Evolutionary conservation across 2,888 invertebrate species (phyloP).

Genomic region (Galerucella nymphaeae): DNA sequence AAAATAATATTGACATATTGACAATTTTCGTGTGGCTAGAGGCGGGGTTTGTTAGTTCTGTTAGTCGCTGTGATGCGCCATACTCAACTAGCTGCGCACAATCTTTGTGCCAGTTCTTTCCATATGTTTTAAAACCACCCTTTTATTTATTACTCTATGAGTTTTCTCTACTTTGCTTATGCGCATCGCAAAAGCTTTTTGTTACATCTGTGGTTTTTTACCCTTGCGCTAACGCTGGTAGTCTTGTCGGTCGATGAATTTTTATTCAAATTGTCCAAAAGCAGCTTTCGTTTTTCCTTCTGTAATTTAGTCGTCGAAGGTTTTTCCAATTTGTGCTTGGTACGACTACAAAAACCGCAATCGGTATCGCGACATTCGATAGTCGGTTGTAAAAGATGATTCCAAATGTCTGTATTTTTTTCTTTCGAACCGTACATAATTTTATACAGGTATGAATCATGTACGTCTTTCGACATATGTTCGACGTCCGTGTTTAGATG

Average conservation of each 20-base stretch:
- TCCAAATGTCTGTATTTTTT: constrained; percentile 46
- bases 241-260: background rate
- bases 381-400: constrained; percentile 48
- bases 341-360: constrained; percentile 26
- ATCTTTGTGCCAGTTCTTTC: too few relatives aligned
- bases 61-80: too few relatives aligned
- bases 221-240: background rate
- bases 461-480: constrained; percentile 31
- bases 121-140: too few relatives aligned
- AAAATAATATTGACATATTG: too few relatives aligned
- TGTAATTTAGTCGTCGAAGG: background rate
- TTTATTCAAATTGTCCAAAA: background rate
- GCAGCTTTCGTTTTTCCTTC: background rate
- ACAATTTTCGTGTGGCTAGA: too few relatives aligned
- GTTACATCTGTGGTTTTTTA: background rate
- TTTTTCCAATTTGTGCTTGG: background rate
- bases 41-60: too few relatives aligned
- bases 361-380: constrained; percentile 32
- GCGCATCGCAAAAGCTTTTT: too few relatives aligned
- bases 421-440: constrained; percentile 47
- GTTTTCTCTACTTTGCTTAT: too few relatives aligned
- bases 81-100: too few relatives aligned
- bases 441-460: constrained; percentile 50
- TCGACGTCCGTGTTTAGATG: constrained; percentile 15
- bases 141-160: too few relatives aligned